Percentiles rank a stretch among this genome's conserved stretches.
Conservation (phyloP, 1,140 invertebrate species). For the Atta cephalotes region DNA sequence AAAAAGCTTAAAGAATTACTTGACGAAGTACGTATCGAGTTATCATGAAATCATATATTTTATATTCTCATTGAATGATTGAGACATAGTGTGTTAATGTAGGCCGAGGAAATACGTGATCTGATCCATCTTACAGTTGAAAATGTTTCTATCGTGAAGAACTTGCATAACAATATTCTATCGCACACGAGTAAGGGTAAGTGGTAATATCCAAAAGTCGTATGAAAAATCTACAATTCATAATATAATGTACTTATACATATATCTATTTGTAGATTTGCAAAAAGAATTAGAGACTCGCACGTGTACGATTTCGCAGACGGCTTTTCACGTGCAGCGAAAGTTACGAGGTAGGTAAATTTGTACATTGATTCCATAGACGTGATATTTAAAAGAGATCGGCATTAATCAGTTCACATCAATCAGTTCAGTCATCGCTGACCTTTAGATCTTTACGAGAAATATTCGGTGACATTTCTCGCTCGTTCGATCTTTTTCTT, state of each 20-base stretch:
- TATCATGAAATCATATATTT: too few species aligned
- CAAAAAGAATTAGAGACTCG: slow-evolving; percentile 87
- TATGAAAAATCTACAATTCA: not conserved
- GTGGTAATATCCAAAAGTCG: slow-evolving; percentile 47
- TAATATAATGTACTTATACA: slow-evolving; percentile 10
- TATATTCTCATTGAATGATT: slow-evolving; percentile 9
- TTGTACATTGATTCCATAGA: slow-evolving; percentile 23
- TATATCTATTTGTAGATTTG: slow-evolving; percentile 84
- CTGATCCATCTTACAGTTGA: slow-evolving; percentile 86
- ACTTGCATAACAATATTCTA: slow-evolving; percentile 87
- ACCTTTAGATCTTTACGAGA: not conserved
- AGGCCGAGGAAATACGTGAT: slow-evolving; percentile 86
- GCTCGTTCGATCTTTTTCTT: not conserved
- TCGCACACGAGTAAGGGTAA: slow-evolving; percentile 87
- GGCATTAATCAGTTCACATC: not conserved
- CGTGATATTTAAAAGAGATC: not conserved
- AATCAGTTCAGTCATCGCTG: not conserved
- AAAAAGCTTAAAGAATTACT: slow-evolving; percentile 83
- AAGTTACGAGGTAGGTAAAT: slow-evolving; percentile 81
- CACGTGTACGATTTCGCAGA: slow-evolving; percentile 81
- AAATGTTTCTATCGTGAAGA: slow-evolving; percentile 86
- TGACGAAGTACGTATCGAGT: slow-evolving; percentile 79
- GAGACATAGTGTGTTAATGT: slow-evolving; percentile 48
- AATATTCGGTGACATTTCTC: not conserved
- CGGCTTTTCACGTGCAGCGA: slow-evolving; percentile 78